These are phyloP conservation scores for Vimba vimba DNA, from an alignment of 2,113 vertebrate species.

Conservation along the genomic window DNA sequence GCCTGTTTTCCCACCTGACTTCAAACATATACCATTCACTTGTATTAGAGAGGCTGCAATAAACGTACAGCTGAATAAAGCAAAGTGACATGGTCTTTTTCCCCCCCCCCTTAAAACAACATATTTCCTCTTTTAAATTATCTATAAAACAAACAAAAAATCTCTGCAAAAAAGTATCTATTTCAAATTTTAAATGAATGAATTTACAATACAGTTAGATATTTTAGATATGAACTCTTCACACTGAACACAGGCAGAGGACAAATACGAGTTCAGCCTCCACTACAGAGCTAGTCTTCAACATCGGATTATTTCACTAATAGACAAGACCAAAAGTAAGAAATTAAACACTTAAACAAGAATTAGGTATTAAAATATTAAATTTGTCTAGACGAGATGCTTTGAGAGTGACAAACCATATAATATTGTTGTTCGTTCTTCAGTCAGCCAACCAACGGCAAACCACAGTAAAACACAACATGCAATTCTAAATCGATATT, in stretches of 20 bases:
- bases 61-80: constrained; percentile 37
- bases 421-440: constrained; percentile 34
- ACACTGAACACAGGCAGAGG: constrained; percentile 57
- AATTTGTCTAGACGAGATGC: constrained; percentile 35
- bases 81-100: constrained; percentile 22
- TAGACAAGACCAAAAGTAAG: constrained; percentile 53
- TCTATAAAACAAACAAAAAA: constrained; percentile 54
- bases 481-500: constrained; percentile 64
- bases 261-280: constrained; percentile 45
- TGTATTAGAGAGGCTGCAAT: constrained; percentile 5
- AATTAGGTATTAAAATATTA: constrained; percentile 36
- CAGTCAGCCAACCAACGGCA: constrained; percentile 37
- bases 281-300: constrained; percentile 44
- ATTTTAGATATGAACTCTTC: constrained; percentile 52
- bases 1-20: constrained; percentile 26
- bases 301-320: constrained; percentile 56
- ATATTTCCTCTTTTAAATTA: constrained; percentile 51
- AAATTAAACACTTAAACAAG: constrained; percentile 49
- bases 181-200: constrained; percentile 54
- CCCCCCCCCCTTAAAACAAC: constrained; percentile 1
- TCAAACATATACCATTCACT: constrained; percentile 38
- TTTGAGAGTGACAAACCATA: constrained; percentile 30
- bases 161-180: constrained; percentile 55
- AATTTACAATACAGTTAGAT: constrained; percentile 59
- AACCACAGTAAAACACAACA: constrained; percentile 67